These are phyloP conservation scores for Formica exsecta DNA, from an alignment of 1,140 invertebrate species.

Conservation along the genomic window DNA sequence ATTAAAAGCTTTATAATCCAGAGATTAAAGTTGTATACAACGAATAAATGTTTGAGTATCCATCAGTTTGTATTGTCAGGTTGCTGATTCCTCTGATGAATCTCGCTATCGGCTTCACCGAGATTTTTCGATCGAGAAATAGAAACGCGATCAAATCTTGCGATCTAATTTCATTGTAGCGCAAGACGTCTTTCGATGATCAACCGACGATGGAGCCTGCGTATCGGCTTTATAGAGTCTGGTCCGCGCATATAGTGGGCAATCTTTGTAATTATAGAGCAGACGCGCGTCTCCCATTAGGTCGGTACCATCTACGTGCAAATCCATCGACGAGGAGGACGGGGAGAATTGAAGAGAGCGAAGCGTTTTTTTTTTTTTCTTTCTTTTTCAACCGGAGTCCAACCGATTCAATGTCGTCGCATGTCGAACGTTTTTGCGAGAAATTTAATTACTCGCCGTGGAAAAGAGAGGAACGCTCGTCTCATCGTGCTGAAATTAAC, in stretches of 20 bases:
- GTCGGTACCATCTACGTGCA: conserved; percentile 68
- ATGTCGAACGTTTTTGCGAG: not conserved
- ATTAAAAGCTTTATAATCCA: not conserved
- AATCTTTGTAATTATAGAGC: conserved; percentile 87
- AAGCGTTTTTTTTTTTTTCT: conserved; percentile 16
- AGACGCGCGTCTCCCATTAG: conserved; percentile 85
- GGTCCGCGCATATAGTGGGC: conserved; percentile 78
- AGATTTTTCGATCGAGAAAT: conserved; percentile 65
- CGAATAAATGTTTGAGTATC: not conserved
- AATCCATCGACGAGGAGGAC: conserved; percentile 17
- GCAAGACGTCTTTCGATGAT: conserved; percentile 11
- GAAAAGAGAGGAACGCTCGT: conserved; percentile 35
- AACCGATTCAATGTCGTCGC: conserved; percentile 69
- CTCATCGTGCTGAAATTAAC: conserved; percentile 34
- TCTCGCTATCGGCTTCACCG: not conserved
- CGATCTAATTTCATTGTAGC: conserved; percentile 50
- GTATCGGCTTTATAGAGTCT: conserved; percentile 67
- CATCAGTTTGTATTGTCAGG: not conserved
- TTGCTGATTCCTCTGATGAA: not conserved
- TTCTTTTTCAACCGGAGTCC: too few relatives aligned
- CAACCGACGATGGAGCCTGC: conserved; percentile 38
- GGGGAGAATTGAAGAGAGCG: conserved; percentile 10
- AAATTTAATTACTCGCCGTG: conserved; percentile 36
- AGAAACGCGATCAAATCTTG: conserved; percentile 75
- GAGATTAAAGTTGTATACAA: not conserved